phyloP scores from a whole-genome alignment of 2,113 vertebrate species.

The Cyphomyrus plagiostoma region DNA sequence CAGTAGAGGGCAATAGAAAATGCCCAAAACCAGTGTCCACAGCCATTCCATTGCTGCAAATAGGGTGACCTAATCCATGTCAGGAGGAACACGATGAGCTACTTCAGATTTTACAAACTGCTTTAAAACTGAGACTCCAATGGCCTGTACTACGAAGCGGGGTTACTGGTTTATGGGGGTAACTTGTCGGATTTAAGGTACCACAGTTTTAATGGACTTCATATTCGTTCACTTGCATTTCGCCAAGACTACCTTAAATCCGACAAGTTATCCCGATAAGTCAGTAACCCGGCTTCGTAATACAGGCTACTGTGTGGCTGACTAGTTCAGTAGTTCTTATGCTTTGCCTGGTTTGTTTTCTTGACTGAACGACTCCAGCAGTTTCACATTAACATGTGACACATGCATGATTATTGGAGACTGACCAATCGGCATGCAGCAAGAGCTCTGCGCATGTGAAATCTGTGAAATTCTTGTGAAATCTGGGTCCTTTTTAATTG shows the following conservation, averaged over 20 bases:
- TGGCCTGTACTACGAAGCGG: too few species aligned
- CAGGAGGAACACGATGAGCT: background rate
- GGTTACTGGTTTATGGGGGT: too few species aligned
- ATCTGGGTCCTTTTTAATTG: background rate
- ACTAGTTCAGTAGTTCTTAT: background rate
- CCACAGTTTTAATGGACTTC: too few species aligned
- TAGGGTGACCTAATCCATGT: background rate
- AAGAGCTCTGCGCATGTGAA: too few species aligned
- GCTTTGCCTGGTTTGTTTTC: background rate
- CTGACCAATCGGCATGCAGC: background rate
- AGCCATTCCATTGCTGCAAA: background rate
- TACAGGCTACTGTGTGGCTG: background rate
- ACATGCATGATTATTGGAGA: background rate
- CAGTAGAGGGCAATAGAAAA: background rate
- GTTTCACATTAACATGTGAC: background rate
- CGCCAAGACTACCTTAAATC: too few species aligned
- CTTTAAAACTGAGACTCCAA: background rate
- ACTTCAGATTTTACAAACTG: background rate
- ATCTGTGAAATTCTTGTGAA: background rate
- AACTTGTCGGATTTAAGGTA: too few species aligned
- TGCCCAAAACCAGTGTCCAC: background rate
- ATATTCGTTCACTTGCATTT: too few species aligned
- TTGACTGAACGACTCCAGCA: background rate
- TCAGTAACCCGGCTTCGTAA: too few species aligned
- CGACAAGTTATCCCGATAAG: too few species aligned